Base-by-base conservation (phyloP, 2,797 vertebrate genomes). In the Paramormyrops hopkinsi region DNA sequence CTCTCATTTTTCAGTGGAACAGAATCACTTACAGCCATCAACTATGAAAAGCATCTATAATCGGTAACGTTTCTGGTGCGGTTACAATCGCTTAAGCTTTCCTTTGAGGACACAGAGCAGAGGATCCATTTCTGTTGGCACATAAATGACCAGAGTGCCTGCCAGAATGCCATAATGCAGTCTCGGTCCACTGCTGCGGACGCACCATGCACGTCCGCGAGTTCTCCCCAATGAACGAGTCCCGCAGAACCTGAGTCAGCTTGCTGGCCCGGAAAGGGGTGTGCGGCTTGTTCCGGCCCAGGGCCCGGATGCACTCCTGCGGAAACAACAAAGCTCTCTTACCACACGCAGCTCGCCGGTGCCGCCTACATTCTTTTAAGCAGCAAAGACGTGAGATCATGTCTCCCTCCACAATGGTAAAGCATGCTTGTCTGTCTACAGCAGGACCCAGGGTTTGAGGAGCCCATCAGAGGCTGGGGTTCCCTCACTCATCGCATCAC, bases 221-320 rank as follows among this genome's bases (percentile, higher is more conserved):
- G 93, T 99, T 99, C 92, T 99, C 98, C 89, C 98, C 98, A n/a
- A 99, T 99, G 95, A 99, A 99, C 29, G 98, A 99, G 94, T 99
- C 98, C 93, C 98, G 94, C 93, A 99, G 96, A 90, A 99, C 98
- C 94, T 99, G 98, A 89, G 98, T 99, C 90, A 99, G 95, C 95
- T 99, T 99, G 95, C 98, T 99, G 93, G 98, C 98, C 96, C 98
- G 95, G 92, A 99, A 99, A 0, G 98, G 98, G 86, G 98, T 99
- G 90, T 99, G 98, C 89, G 98, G 97, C 94, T 99, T 99, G 95
- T 99, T 99, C 90, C 97, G 96, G 91, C 98, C 98, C 94, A 99
- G 96, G 89, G 98, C 98, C 93, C 98, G 96, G 92, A 99, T 99
- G 89, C 98, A 99, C 94, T 99, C 98, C 98, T 99, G 91, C 19